Evolutionary conservation across 2,888 invertebrate species (phyloP).

Genomic region (Drosophila ustulata): DNA sequence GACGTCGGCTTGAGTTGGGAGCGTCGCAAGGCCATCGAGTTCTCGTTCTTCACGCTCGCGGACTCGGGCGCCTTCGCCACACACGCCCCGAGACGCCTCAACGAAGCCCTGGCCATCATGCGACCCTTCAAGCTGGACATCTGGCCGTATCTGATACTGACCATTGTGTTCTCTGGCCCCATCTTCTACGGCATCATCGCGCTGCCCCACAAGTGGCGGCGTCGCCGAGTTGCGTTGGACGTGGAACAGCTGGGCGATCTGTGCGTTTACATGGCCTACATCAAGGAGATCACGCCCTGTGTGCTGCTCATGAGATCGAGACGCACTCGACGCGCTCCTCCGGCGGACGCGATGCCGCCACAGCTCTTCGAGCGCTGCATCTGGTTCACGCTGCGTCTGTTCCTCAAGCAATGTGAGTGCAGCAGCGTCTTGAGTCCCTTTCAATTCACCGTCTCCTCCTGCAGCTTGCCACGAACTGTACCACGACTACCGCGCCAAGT

Average conservation of each 20-base stretch:
- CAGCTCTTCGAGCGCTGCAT: slow-evolving; percentile 87
- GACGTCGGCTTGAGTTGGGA: slow-evolving; percentile 91
- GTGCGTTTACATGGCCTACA: slow-evolving; percentile 75
- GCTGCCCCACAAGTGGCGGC: slow-evolving; percentile 85
- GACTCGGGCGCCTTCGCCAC: slow-evolving; percentile 92
- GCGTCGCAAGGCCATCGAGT: slow-evolving; percentile 89
- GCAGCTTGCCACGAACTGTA: slow-evolving; percentile 86
- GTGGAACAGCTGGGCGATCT: slow-evolving; percentile 59
- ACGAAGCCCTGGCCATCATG: slow-evolving; percentile 90
- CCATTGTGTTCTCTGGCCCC: slow-evolving; percentile 89
- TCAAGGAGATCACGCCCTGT: slow-evolving; percentile 82
- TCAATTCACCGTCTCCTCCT: not conserved
- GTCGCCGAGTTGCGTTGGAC: slow-evolving; percentile 27
- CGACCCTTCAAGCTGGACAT: slow-evolving; percentile 91
- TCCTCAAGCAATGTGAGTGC: slow-evolving; percentile 89
- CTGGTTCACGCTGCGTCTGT: slow-evolving; percentile 90
- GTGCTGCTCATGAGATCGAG: slow-evolving; percentile 35
- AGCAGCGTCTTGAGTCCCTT: not conserved
- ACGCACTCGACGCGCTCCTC: not conserved
- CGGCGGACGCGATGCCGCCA: slow-evolving; percentile 65
- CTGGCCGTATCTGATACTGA: slow-evolving; percentile 90
- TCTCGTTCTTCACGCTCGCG: slow-evolving; percentile 91
- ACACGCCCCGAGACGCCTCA: slow-evolving; percentile 90
- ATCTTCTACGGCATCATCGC: slow-evolving; percentile 89
- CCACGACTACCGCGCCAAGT: slow-evolving; percentile 88